phyloP scores from a whole-genome alignment of 2,888 invertebrate genomes.

The Scrobipalpa atriplicella region DNA sequence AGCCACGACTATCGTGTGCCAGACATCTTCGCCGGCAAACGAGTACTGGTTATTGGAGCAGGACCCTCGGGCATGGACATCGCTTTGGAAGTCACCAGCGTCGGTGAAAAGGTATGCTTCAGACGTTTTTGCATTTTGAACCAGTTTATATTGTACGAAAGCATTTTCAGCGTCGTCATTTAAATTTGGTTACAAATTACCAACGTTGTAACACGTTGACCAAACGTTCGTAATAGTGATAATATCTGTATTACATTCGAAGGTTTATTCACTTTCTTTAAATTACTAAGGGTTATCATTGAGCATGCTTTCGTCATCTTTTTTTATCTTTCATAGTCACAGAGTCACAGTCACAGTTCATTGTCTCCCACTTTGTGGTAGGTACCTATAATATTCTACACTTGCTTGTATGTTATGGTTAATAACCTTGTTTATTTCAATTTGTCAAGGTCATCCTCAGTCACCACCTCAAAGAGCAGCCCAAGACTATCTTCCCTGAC shows the following conservation, averaged over 20 bases:
- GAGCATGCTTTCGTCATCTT: not conserved
- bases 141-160: no score
- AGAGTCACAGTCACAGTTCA: no score
- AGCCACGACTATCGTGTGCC: slow-evolving; percentile 93
- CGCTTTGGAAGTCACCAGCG: slow-evolving; percentile 85
- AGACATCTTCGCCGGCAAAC: slow-evolving; percentile 84
- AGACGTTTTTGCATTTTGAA: not conserved
- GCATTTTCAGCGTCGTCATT: no score
- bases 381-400: not conserved
- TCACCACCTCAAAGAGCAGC: slow-evolving; percentile 85
- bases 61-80: slow-evolving; percentile 94
- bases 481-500: slow-evolving; percentile 84
- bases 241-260: no score
- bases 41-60: slow-evolving; percentile 92
- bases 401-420: not conserved
- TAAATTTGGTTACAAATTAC: no score
- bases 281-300: no score
- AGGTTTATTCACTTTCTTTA: no score
- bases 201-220: no score
- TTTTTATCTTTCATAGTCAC: not conserved
- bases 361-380: no score
- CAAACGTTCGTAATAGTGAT: no score
- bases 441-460: slow-evolving; percentile 82
- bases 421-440: no score
- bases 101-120: slow-evolving; percentile 82